A percentile compares a stretch with the other conserved stretches of the same genome.
phyloP scores from a whole-genome alignment of 2,888 invertebrate species.

The Tholera decimalis region DNA sequence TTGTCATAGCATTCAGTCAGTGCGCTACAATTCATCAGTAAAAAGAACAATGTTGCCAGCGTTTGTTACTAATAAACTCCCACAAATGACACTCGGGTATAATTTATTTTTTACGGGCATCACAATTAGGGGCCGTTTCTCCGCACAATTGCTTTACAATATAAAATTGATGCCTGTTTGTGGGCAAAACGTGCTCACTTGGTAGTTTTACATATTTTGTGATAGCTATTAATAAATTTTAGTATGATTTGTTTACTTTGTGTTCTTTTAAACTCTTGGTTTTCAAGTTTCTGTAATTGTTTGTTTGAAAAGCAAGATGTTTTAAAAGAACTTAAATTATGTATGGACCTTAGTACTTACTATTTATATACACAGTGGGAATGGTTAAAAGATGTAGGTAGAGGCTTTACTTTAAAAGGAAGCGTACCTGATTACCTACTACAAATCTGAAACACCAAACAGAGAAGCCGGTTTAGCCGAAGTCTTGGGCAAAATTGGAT shows the following conservation, averaged over 20 bases:
- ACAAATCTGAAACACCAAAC: too few species aligned
- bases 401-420: too few species aligned
- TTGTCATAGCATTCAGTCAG: slow-evolving; percentile 53
- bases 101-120: slow-evolving; percentile 75
- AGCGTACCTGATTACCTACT: too few species aligned
- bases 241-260: slow-evolving; percentile 57
- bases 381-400: too few species aligned
- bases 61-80: slow-evolving; percentile 57
- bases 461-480: too few species aligned
- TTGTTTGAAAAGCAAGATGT: background rate
- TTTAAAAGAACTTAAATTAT: background rate
- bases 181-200: slow-evolving; percentile 54
- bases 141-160: slow-evolving; percentile 74
- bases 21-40: slow-evolving; percentile 59
- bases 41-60: slow-evolving; percentile 74
- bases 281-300: background rate
- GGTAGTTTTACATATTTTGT: slow-evolving; percentile 57
- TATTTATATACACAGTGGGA: too few species aligned
- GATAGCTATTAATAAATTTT: slow-evolving; percentile 63
- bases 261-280: background rate
- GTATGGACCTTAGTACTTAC: too few species aligned
- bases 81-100: slow-evolving; percentile 73
- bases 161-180: slow-evolving; percentile 72
- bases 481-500: too few species aligned
- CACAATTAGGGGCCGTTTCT: slow-evolving; percentile 72